A percentile compares a stretch with the other conserved stretches of the same genome.
phyloP scores from a whole-genome alignment of 1,140 invertebrate species.

The Lucilia sericata region DNA sequence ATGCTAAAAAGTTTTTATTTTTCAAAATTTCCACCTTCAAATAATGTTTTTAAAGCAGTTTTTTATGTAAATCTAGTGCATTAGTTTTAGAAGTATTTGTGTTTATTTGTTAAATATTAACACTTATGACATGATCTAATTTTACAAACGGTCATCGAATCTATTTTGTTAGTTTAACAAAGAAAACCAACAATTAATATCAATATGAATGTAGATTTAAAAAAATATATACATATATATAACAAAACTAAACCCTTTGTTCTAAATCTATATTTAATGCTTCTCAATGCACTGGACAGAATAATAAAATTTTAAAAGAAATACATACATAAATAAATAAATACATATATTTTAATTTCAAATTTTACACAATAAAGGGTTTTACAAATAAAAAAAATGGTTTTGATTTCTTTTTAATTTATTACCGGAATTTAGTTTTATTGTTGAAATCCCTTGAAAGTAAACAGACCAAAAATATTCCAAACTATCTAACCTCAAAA shows the following conservation, averaged over 20 bases:
- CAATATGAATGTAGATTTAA: background rate
- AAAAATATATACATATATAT: background rate
- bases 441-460: too few relatives aligned
- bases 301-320: background rate
- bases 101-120: slow-evolving; percentile 23
- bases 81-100: background rate
- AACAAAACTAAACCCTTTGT: background rate
- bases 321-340: background rate
- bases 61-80: background rate
- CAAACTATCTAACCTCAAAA: too few relatives aligned
- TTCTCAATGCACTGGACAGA: background rate
- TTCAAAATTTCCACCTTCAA: background rate
- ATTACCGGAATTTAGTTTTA: too few relatives aligned
- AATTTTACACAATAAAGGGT: slow-evolving; percentile 27
- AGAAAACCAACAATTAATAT: background rate
- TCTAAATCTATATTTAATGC: background rate
- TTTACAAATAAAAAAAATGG: background rate
- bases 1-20: background rate
- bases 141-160: slow-evolving; percentile 5
- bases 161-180: slow-evolving; percentile 32
- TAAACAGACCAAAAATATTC: too few relatives aligned
- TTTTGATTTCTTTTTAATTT: too few relatives aligned
- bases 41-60: background rate
- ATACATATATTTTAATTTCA: background rate
- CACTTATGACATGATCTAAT: slow-evolving; percentile 34